Percentiles rank a stretch among this genome's conserved stretches.
Evolutionary conservation across 2,113 vertebrate species (phyloP).

Genomic region (Pollimyrus isidori): DNA sequence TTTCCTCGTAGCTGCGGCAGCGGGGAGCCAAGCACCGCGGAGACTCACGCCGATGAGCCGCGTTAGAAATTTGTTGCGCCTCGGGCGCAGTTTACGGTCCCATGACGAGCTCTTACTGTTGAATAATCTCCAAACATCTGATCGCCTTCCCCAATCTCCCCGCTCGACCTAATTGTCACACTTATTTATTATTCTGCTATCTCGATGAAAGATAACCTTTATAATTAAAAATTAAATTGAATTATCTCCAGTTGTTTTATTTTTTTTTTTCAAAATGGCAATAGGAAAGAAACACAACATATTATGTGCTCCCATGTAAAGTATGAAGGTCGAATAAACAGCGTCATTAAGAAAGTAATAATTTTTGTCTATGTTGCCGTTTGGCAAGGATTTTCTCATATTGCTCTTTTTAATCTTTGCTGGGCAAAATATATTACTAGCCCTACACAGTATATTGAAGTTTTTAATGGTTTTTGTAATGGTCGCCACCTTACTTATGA

Average conservation of each 20-base stretch:
- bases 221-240: conserved; percentile 28
- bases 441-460: background rate
- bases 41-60: background rate
- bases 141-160: conserved; percentile 19
- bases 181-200: conserved; percentile 26
- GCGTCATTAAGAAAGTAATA: background rate
- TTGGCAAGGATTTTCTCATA: background rate
- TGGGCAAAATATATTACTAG: background rate
- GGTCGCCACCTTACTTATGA: background rate
- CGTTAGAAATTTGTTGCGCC: conserved; percentile 16
- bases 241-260: conserved; percentile 11
- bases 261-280: conserved; percentile 2
- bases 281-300: background rate
- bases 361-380: too few relatives aligned
- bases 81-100: conserved; percentile 5
- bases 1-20: background rate
- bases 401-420: background rate
- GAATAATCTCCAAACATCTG: conserved; percentile 18
- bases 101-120: conserved; percentile 12
- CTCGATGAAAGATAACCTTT: conserved; percentile 29
- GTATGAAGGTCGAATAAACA: background rate
- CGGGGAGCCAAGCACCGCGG: background rate
- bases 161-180: conserved; percentile 23
- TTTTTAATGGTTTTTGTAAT: background rate
- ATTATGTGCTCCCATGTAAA: background rate